Percentiles rank a stretch among this genome's conserved stretches.
Evolutionary conservation across 2,797 vertebrate genomes (phyloP).

Genomic region (Diglossa cyanea): DNA sequence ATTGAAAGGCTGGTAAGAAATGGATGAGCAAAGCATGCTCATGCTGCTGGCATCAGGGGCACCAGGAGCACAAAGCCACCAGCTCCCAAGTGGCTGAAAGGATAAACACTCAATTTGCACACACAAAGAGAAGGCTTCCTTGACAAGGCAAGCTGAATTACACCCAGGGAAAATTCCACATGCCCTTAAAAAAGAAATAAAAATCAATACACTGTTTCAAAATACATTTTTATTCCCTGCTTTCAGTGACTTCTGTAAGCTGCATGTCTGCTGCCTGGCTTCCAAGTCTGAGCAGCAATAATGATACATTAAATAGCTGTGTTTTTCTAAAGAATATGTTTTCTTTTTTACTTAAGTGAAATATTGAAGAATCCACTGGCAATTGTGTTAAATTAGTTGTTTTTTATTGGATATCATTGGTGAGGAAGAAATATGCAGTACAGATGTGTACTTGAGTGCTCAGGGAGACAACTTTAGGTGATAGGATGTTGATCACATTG

Average conservation of each 20-base stretch:
- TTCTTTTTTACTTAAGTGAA: neutral
- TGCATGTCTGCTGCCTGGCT: neutral
- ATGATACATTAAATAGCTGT: neutral
- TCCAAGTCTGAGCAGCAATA: neutral
- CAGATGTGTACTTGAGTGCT: neutral
- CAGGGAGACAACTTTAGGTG: neutral
- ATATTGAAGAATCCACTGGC: neutral
- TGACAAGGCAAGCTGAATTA: neutral
- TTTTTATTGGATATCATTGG: neutral
- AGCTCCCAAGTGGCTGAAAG: neutral
- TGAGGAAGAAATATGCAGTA: neutral
- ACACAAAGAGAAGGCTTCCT: neutral
- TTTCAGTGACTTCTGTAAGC: conserved; percentile 19
- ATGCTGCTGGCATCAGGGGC: neutral
- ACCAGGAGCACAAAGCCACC: neutral
- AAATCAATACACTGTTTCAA: neutral
- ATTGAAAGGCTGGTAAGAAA: neutral
- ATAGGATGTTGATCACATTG: neutral
- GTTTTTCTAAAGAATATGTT: neutral
- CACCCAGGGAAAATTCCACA: neutral
- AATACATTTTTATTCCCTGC: conserved; percentile 8
- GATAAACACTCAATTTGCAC: neutral
- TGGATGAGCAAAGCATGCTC: neutral
- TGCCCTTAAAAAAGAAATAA: neutral
- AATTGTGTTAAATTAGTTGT: neutral